phyloP scores from a whole-genome alignment of 1,140 invertebrate species.

The Hesperophylax magnus region DNA sequence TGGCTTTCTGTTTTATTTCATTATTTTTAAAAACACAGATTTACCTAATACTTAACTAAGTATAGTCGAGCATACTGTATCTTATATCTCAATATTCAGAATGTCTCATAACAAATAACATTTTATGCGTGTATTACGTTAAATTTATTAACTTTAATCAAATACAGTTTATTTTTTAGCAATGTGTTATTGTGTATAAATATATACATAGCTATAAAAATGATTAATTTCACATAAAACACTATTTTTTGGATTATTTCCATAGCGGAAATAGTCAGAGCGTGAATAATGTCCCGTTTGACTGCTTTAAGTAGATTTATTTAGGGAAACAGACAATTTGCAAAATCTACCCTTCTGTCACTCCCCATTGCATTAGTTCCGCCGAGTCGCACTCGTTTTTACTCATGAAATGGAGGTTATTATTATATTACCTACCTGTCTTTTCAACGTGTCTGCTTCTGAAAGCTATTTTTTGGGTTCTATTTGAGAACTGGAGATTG shows the following conservation, averaged over 20 bases:
- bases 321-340: slow-evolving; percentile 18
- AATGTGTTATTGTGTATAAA: too few species aligned
- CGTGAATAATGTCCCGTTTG: slow-evolving; percentile 15
- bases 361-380: slow-evolving; percentile 35
- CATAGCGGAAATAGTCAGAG: background rate
- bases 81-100: too few species aligned
- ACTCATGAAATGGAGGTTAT: slow-evolving; percentile 24
- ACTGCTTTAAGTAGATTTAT: background rate
- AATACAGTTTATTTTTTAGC: too few species aligned
- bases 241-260: background rate
- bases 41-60: too few species aligned
- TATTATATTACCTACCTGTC: slow-evolving; percentile 40
- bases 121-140: too few species aligned
- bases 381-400: slow-evolving; percentile 42
- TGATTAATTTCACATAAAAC: too few species aligned
- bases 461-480: slow-evolving; percentile 18
- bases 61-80: too few species aligned
- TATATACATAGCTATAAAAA: too few species aligned
- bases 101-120: too few species aligned
- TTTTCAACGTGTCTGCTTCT: slow-evolving; percentile 25
- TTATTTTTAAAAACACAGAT: too few species aligned
- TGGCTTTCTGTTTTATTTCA: too few species aligned
- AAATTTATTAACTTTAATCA: too few species aligned
- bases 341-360: slow-evolving; percentile 50
- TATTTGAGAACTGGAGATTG: background rate